A percentile compares a stretch with the other conserved stretches of the same genome.
phyloP scores from a whole-genome alignment of 2,797 vertebrate species.

The Peromyscus aztecus region DNA sequence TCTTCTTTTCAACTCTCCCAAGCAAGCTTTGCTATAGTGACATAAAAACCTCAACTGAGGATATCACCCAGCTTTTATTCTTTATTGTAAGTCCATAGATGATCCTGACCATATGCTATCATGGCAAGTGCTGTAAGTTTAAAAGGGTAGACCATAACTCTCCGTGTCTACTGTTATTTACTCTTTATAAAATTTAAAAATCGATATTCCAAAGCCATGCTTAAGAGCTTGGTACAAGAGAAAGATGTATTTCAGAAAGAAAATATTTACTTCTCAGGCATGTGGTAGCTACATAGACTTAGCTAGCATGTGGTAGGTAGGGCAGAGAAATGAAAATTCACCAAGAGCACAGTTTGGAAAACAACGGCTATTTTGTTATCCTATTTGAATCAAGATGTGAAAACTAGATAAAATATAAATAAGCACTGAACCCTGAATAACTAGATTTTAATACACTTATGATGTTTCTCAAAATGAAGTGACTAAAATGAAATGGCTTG shows the following conservation, averaged over 20 bases:
- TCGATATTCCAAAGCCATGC: not conserved
- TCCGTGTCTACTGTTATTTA: not conserved
- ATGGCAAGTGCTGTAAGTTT: not conserved
- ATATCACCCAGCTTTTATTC: not conserved
- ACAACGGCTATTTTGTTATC: not conserved
- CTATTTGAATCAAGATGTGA: not conserved
- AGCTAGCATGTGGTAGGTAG: not conserved
- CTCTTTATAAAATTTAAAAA: not conserved
- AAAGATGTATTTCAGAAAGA: not conserved
- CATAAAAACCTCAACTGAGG: not conserved
- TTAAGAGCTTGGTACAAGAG: not conserved
- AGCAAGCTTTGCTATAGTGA: not conserved
- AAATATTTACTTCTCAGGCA: not conserved
- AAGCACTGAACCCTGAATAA: not conserved
- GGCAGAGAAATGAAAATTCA: not conserved
- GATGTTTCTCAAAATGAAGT: not conserved
- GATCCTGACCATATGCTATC: not conserved
- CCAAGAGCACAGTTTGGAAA: not conserved
- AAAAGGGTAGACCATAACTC: not conserved
- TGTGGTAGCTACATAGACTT: not conserved
- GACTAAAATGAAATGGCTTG: not conserved
- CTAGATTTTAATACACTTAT: not conserved
- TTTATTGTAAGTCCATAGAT: not conserved
- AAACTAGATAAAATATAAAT: slow-evolving; percentile 22
- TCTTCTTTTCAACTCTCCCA: not conserved